phyloP scores from a whole-genome alignment of 2,797 vertebrate genomes.

The Sternotherus odoratus region DNA sequence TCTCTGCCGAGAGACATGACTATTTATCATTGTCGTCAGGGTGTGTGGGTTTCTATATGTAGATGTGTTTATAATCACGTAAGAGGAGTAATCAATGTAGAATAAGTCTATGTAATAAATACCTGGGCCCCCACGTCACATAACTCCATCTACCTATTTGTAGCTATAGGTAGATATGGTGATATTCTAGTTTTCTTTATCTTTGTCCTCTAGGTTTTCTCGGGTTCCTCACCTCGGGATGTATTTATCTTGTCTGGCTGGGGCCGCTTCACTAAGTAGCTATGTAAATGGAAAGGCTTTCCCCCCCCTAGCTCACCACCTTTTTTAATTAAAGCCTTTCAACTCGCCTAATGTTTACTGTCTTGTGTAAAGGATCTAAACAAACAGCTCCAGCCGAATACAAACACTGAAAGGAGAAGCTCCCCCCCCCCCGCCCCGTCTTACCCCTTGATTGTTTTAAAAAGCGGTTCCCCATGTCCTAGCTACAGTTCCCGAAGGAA shows the following conservation, averaged over 20 bases:
- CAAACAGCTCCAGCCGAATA: constrained; percentile 47
- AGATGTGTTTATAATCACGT: background rate
- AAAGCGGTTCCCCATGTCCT: constrained; percentile 49
- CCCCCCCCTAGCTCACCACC: background rate
- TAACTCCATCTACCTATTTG: background rate
- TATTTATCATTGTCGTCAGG: background rate
- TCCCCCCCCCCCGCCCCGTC: constrained; percentile 37
- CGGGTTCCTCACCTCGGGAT: background rate
- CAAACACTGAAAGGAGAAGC: constrained; percentile 43
- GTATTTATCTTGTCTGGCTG: constrained; percentile 54
- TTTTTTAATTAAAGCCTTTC: constrained; percentile 69
- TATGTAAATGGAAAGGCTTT: background rate
- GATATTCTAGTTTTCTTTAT: background rate
- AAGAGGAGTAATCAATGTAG: no score
- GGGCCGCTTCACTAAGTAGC: background rate
- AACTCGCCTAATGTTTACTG: constrained; percentile 12
- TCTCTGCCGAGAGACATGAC: background rate
- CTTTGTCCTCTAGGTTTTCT: constrained; percentile 11
- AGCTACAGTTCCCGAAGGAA: constrained; percentile 65
- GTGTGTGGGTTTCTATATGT: background rate
- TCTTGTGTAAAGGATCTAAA: constrained; percentile 66
- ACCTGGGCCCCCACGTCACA: background rate
- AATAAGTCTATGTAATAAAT: background rate
- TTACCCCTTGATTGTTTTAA: constrained; percentile 51
- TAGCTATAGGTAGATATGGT: rapidly evolving